Percentiles rank a stretch among this genome's conserved stretches.
Evolutionary conservation across 2,888 invertebrate genomes (phyloP).

Genomic region (Micropterix aruncella): DNA sequence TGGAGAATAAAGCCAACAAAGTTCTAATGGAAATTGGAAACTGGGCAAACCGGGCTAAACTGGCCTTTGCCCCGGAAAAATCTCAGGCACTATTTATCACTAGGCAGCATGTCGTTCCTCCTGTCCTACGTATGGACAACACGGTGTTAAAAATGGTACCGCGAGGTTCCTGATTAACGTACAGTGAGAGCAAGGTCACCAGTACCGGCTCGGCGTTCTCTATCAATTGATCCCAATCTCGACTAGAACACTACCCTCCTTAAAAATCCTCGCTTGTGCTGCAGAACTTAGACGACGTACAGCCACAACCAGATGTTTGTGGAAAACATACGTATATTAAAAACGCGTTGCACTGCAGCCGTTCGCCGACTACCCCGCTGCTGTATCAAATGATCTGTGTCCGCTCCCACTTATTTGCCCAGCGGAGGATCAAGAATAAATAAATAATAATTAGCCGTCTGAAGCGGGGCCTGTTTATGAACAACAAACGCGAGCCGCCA

Average conservation of each 20-base stretch:
- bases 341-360: neutral
- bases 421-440: neutral
- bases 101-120: too few relatives aligned
- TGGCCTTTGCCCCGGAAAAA: neutral
- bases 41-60: neutral
- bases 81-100: neutral
- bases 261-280: too few relatives aligned
- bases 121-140: too few relatives aligned
- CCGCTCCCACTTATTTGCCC: neutral
- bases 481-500: neutral
- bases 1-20: neutral
- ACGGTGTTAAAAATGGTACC: too few relatives aligned
- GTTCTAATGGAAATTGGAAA: neutral
- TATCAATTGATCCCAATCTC: too few relatives aligned
- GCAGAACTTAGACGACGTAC: too few relatives aligned
- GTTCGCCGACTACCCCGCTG: neutral
- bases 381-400: neutral
- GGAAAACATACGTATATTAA: too few relatives aligned
- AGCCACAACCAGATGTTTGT: too few relatives aligned
- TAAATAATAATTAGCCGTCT: neutral
- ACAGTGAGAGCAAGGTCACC: too few relatives aligned
- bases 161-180: too few relatives aligned
- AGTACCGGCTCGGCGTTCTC: too few relatives aligned
- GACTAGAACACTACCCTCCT: too few relatives aligned
- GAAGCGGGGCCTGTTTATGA: neutral